Conservation (phyloP, 2,888 invertebrate genomes). For the Synanthedon formicaeformis region DNA sequence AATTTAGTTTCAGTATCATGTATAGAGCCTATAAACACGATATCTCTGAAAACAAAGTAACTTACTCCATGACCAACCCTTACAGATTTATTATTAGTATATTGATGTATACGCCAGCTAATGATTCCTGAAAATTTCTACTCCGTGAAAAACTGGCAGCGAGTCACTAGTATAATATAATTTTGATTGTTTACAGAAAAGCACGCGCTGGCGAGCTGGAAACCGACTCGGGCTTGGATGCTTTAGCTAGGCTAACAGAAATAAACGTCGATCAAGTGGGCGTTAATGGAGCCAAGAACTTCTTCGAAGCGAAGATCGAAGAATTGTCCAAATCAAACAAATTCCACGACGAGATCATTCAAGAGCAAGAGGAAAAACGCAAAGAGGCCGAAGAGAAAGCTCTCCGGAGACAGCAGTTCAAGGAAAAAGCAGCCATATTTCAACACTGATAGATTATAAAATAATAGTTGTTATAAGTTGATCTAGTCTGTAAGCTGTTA, state of each 20-base stretch:
- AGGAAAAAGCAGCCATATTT: slow-evolving; percentile 89
- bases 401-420: slow-evolving; percentile 83
- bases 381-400: slow-evolving; percentile 87
- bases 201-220: slow-evolving; percentile 92
- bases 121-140: too few relatives aligned
- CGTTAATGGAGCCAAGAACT: slow-evolving; percentile 93
- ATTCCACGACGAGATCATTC: slow-evolving; percentile 92
- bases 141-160: too few relatives aligned
- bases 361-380: slow-evolving; percentile 91
- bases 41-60: too few relatives aligned
- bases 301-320: slow-evolving; percentile 96
- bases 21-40: too few relatives aligned
- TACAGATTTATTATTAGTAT: too few relatives aligned
- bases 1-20: too few relatives aligned
- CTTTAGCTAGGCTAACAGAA: slow-evolving; percentile 88
- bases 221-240: slow-evolving; percentile 86
- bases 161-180: too few relatives aligned
- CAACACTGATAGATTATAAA: slow-evolving; percentile 36
- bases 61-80: too few relatives aligned
- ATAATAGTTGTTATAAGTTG: slow-evolving; percentile 22
- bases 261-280: slow-evolving; percentile 95
- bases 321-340: slow-evolving; percentile 85
- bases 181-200: slow-evolving; percentile 70
- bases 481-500: slow-evolving; percentile 66
- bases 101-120: too few relatives aligned